Evolutionary conservation across 2,888 invertebrate species (phyloP).

Genomic region (Pyralis farinalis): DNA sequence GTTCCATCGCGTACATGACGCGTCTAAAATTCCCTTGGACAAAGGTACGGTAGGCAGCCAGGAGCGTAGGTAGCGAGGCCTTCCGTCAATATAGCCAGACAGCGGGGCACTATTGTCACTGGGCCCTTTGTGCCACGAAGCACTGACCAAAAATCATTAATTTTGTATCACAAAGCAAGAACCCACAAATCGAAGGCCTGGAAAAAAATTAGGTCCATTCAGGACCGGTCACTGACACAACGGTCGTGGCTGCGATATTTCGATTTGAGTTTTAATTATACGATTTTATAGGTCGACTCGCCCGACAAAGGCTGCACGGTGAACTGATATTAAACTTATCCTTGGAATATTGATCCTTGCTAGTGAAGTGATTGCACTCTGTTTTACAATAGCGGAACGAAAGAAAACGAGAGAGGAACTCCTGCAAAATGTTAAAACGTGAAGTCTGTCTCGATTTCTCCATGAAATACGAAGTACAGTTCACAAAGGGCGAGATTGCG

Average conservation of each 20-base stretch:
- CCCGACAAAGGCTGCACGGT: constrained; percentile 24
- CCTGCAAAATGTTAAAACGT: too few relatives aligned
- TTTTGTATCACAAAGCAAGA: constrained; percentile 78
- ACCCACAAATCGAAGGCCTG: constrained; percentile 75
- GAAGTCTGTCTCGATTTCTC: too few relatives aligned
- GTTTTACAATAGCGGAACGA: constrained; percentile 5
- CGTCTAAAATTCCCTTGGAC: constrained; percentile 63
- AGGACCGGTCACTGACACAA: constrained; percentile 68
- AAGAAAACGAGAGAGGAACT: constrained; percentile 1
- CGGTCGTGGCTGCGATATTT: constrained; percentile 41
- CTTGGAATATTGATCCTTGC: constrained; percentile 25
- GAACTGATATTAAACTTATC: constrained; percentile 22
- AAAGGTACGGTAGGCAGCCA: constrained; percentile 52
- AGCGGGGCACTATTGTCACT: constrained; percentile 78
- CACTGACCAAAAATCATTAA: constrained; percentile 80
- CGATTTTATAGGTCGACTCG: constrained; percentile 26
- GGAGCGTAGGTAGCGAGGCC: constrained; percentile 71
- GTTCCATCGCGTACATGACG: constrained; percentile 66
- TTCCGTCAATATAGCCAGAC: constrained; percentile 74
- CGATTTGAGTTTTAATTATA: constrained; percentile 67
- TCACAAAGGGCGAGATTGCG: too few relatives aligned
- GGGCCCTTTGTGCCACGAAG: constrained; percentile 63
- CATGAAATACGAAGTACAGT: too few relatives aligned
- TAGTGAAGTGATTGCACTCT: constrained; percentile 15
- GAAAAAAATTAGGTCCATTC: constrained; percentile 71